Evolutionary conservation across 2,113 vertebrate species (phyloP).

Genomic region (Dissostichus mawsoni): DNA sequence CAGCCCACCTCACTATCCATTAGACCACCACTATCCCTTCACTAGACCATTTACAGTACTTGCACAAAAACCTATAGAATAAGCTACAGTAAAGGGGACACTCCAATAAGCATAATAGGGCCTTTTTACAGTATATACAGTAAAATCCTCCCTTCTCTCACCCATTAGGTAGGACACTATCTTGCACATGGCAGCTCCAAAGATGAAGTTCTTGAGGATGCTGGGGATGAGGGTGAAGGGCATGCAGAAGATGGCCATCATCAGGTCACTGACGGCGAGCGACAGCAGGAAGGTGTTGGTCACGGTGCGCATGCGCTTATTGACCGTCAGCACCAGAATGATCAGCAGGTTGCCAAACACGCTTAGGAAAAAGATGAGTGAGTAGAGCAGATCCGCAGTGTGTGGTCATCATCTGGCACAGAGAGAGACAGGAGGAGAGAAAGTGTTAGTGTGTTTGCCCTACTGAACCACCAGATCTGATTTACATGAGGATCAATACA

Average conservation of each 20-base stretch:
- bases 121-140: too few species aligned
- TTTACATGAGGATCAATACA: conserved; percentile 19
- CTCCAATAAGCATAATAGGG: too few species aligned
- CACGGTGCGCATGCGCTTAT: conserved; percentile 93
- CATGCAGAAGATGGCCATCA: conserved; percentile 95
- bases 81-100: too few species aligned
- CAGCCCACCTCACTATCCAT: too few species aligned
- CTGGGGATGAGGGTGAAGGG: conserved; percentile 95
- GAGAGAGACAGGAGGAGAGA: not conserved
- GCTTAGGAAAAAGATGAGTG: conserved; percentile 91
- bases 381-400: conserved; percentile 90
- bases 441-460: not conserved
- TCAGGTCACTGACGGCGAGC: conserved; percentile 93
- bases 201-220: conserved; percentile 95
- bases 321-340: conserved; percentile 90
- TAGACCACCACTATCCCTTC: too few species aligned
- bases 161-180: conserved; percentile 95
- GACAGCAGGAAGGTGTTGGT: conserved; percentile 97
- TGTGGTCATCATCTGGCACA: conserved; percentile 87
- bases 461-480: conserved; percentile 3
- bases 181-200: conserved; percentile 93
- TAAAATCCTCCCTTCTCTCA: conserved; percentile 56
- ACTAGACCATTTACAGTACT: too few species aligned
- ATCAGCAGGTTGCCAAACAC: conserved; percentile 93
- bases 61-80: too few species aligned